Conservation (phyloP, 1,140 invertebrate species). For the Drosophila jambulina region DNA sequence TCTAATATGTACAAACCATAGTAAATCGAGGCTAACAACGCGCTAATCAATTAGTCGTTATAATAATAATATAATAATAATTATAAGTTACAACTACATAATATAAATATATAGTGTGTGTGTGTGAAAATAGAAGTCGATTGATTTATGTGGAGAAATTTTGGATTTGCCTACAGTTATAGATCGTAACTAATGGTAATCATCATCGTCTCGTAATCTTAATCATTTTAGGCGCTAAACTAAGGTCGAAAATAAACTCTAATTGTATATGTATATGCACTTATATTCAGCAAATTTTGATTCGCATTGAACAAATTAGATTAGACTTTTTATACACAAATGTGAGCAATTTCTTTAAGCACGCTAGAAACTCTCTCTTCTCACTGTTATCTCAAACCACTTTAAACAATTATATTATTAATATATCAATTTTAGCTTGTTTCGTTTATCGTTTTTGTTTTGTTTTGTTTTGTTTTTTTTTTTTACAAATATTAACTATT, state of each 20-base stretch:
- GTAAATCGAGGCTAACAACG: constrained; percentile 81
- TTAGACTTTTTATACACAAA: constrained; percentile 59
- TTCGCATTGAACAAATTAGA: constrained; percentile 72
- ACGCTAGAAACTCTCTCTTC: constrained; percentile 45
- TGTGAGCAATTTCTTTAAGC: constrained; percentile 68
- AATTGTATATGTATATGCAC: constrained; percentile 70
- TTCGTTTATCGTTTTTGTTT: constrained; percentile 16
- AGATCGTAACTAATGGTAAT: constrained; percentile 51
- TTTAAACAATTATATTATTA: constrained; percentile 69
- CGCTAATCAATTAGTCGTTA: constrained; percentile 43
- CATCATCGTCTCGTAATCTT: constrained; percentile 39
- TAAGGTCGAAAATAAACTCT: constrained; percentile 60
- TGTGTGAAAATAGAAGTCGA: constrained; percentile 52
- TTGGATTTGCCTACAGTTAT: constrained; percentile 67
- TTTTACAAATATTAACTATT: constrained; percentile 77
- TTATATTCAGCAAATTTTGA: constrained; percentile 84
- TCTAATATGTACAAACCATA: constrained; percentile 82
- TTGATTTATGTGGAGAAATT: constrained; percentile 60
- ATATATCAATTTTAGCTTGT: constrained; percentile 57
- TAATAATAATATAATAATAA: constrained; percentile 51
- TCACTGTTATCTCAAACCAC: constrained; percentile 16
- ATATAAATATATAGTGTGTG: constrained; percentile 4
- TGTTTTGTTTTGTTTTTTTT: constrained; percentile 28
- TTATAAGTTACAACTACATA: constrained; percentile 52
- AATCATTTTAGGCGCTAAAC: constrained; percentile 63